Percentiles rank a stretch among this genome's conserved stretches.
phyloP scores from a whole-genome alignment of 2,797 vertebrate genomes.

The Scleropages formosus region DNA sequence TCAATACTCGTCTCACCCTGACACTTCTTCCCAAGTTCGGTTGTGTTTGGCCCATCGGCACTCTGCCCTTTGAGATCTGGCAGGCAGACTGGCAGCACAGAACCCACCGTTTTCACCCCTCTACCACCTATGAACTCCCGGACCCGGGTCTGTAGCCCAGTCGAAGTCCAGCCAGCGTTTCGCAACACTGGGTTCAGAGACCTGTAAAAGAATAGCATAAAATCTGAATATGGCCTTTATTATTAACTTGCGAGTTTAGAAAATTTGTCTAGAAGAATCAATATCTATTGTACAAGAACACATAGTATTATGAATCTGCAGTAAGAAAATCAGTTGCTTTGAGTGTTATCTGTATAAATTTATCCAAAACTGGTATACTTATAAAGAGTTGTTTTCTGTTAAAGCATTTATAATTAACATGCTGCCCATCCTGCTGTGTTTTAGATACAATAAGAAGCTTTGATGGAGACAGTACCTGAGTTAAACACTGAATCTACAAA shows the following conservation, averaged over 20 bases:
- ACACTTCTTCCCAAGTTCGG: slow-evolving; percentile 16
- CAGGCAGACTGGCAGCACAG: slow-evolving; percentile 38
- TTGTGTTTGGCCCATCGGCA: slow-evolving; percentile 35
- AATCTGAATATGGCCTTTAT: not conserved
- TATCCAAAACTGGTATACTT: no score
- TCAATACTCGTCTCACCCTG: slow-evolving; percentile 23
- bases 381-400: no score
- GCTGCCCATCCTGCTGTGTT: no score
- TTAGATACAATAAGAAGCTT: no score
- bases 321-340: no score
- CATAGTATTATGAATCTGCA: no score
- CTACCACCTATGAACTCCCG: slow-evolving; percentile 53
- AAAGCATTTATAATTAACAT: no score
- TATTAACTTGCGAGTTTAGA: slow-evolving; percentile 7
- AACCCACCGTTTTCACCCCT: slow-evolving; percentile 37
- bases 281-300: no score
- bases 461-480: no score
- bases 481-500: no score
- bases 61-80: slow-evolving; percentile 47
- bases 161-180: not conserved
- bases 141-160: slow-evolving; percentile 46
- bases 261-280: not conserved
- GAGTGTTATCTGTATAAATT: no score
- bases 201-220: slow-evolving; percentile 33
- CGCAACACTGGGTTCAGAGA: slow-evolving; percentile 29